Conservation (phyloP, 2,113 vertebrate genomes). For the Rhynchopsitta pachyrhyncha region DNA sequence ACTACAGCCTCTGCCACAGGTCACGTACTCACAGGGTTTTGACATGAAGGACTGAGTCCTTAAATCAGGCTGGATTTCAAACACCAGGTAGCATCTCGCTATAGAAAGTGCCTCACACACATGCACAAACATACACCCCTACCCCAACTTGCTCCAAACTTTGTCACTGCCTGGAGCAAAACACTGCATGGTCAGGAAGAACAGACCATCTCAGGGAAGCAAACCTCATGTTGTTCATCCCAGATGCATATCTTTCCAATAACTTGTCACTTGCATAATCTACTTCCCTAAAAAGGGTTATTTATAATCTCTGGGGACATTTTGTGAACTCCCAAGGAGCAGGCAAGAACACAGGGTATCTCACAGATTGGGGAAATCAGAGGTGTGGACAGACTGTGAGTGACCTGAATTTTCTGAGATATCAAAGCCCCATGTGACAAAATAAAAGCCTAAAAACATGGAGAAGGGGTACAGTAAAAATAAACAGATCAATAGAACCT, state of each 20-base stretch:
- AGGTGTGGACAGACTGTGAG: background rate
- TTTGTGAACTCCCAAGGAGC: background rate
- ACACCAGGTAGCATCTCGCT: background rate
- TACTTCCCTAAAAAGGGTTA: background rate
- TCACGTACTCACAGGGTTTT: background rate
- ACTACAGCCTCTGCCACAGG: rapidly evolving
- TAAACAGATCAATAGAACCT: background rate
- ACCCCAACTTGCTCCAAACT: background rate
- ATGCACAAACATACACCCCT: background rate
- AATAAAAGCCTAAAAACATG: background rate
- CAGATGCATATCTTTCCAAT: background rate
- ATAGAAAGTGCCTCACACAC: background rate
- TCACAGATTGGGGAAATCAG: background rate
- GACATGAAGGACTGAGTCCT: background rate
- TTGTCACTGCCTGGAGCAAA: background rate
- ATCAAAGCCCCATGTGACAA: background rate
- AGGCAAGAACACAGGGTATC: background rate
- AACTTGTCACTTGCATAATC: background rate
- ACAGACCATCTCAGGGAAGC: background rate
- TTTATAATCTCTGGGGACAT: background rate
- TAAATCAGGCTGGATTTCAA: background rate
- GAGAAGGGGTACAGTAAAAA: background rate
- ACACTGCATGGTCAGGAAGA: background rate
- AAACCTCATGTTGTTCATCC: background rate
- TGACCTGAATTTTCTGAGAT: background rate